A percentile compares a stretch with the other conserved stretches of the same genome.
phyloP scores from a whole-genome alignment of 2,113 vertebrate genomes.

The Podarcis raffonei region DNA sequence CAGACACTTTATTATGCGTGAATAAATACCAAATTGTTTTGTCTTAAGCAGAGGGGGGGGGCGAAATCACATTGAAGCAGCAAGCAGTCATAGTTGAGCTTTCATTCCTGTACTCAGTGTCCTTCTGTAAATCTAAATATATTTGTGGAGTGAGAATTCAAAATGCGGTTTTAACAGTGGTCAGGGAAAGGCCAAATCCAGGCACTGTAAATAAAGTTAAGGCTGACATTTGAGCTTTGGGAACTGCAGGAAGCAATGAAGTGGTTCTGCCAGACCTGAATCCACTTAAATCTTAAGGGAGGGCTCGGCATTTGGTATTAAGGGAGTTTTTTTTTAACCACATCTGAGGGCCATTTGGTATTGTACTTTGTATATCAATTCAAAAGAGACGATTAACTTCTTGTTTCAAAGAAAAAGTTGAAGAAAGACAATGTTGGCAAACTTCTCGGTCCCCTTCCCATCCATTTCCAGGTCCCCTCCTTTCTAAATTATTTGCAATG shows the following conservation, averaged over 20 bases:
- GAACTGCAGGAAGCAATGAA: constrained; percentile 28
- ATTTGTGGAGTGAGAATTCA: constrained; percentile 11
- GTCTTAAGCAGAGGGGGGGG: not conserved
- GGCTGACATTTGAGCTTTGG: constrained; percentile 42
- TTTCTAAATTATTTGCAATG: not conserved
- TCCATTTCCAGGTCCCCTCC: not conserved
- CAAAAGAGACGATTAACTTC: constrained; percentile 53
- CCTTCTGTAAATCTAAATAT: not conserved
- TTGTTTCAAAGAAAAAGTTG: not conserved
- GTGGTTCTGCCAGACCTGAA: constrained; percentile 42
- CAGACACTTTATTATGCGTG: not conserved
- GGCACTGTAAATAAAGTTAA: constrained; percentile 42
- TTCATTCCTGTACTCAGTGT: not conserved
- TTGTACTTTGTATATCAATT: constrained; percentile 57
- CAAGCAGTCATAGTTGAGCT: not conserved
- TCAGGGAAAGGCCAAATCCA: constrained; percentile 35
- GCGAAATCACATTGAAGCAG: not conserved
- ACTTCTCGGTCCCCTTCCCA: not conserved
- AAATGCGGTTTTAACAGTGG: constrained; percentile 1
- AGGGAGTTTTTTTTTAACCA: constrained; percentile 24
- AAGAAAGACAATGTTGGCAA: too few relatives aligned
- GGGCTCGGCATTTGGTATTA: constrained; percentile 46
- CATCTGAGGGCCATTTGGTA: constrained; percentile 54
- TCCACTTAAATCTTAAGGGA: constrained; percentile 41
- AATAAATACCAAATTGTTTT: constrained; percentile 13